Conservation (phyloP, 35 echinoderm and acorn worm species). For the Amphiura filiformis region DNA sequence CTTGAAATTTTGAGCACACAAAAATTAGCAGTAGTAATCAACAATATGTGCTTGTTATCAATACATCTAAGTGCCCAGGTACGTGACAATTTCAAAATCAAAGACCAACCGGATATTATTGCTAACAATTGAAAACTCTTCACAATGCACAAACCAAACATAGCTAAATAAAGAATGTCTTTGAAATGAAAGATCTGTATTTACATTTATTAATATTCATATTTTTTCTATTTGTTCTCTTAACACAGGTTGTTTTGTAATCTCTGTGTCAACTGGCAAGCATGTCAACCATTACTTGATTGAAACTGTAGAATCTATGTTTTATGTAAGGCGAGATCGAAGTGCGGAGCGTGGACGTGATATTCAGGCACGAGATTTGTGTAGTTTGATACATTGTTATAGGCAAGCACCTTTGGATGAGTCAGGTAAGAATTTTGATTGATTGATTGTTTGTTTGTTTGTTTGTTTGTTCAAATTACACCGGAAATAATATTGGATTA, state of each 20-base stretch:
- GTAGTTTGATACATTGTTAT: slow-evolving; percentile 83
- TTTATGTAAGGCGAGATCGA: slow-evolving; percentile 85
- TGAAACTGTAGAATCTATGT: slow-evolving; percentile 95
- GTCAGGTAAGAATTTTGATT: slow-evolving; percentile 56
- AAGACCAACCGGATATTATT: background rate
- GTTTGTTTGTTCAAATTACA: no score
- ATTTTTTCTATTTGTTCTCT: slow-evolving; percentile 12
- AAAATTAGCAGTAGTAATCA: no score
- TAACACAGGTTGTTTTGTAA: slow-evolving; percentile 89
- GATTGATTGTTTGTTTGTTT: no score
- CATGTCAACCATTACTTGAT: slow-evolving; percentile 94
- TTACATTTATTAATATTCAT: no score
- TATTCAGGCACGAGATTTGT: slow-evolving; percentile 88
- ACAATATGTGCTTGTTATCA: no score
- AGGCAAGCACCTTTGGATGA: slow-evolving; percentile 71
- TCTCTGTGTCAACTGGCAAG: slow-evolving; percentile 79
- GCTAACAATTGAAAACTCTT: background rate
- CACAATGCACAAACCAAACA: background rate
- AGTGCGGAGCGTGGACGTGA: slow-evolving; percentile 79
- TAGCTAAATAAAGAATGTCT: background rate
- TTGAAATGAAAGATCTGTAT: background rate
- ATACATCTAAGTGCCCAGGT: no score
- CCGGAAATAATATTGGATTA: no score
- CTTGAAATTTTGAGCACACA: no score
- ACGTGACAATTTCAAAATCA: no score